Evolutionary conservation across 2,113 vertebrate genomes (phyloP).

Genomic region (Sander vitreus): DNA sequence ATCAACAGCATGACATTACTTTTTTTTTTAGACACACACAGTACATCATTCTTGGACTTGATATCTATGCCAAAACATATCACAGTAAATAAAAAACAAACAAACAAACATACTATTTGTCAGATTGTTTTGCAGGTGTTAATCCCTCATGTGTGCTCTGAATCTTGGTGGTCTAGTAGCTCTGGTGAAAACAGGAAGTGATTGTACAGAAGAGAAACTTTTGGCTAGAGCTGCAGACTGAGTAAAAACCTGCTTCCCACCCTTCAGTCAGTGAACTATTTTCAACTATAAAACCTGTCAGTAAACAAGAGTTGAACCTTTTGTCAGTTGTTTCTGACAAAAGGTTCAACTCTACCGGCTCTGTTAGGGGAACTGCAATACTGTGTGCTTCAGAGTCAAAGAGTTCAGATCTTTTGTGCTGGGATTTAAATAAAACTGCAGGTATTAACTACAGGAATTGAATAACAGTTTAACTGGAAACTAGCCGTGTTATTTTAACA

Average conservation of each 20-base stretch:
- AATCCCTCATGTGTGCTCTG: background rate
- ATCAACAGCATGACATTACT: constrained; percentile 12
- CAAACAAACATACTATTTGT: background rate
- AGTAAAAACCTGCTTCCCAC: constrained; percentile 45
- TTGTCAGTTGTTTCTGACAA: background rate
- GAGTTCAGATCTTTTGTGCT: background rate
- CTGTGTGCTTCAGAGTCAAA: background rate
- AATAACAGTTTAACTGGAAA: background rate
- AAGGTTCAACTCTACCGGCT: background rate
- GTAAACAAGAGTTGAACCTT: constrained; percentile 7
- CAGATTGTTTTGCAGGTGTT: constrained; percentile 43
- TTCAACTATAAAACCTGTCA: background rate
- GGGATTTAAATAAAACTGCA: background rate
- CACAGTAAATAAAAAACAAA: background rate
- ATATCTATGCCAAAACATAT: background rate
- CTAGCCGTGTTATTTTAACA: background rate
- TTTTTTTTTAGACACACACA: background rate
- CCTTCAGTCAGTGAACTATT: background rate
- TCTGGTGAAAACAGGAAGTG: constrained; percentile 84
- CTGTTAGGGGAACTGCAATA: background rate
- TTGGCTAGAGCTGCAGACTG: constrained; percentile 53
- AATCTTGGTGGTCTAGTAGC: constrained; percentile 9
- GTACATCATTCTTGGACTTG: background rate
- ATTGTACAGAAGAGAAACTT: constrained; percentile 83
- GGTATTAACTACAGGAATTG: background rate